phyloP scores from a whole-genome alignment of 2,113 vertebrate genomes.

The Apodemus speciosus region DNA sequence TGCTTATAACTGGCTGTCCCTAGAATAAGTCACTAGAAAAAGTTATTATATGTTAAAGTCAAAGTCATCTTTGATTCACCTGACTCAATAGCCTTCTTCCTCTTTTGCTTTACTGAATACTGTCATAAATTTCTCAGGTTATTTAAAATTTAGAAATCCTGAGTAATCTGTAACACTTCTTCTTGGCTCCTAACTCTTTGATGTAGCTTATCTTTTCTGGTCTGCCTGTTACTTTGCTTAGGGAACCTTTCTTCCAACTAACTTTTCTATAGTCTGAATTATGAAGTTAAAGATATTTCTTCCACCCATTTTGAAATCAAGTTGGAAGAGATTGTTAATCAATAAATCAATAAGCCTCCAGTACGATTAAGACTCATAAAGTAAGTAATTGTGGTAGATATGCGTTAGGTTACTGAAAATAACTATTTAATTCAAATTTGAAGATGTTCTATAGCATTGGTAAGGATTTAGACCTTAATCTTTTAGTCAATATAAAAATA shows the following conservation, averaged over 20 bases:
- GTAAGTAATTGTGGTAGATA: too few relatives aligned
- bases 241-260: not conserved
- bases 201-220: not conserved
- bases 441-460: not conserved
- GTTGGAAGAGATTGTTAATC: not conserved
- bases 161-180: not conserved
- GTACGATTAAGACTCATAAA: not conserved
- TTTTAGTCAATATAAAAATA: not conserved
- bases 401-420: not conserved
- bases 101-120: not conserved
- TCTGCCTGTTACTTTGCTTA: not conserved
- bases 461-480: not conserved
- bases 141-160: not conserved
- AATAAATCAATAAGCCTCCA: not conserved
- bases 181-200: not conserved
- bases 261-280: not conserved
- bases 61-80: not conserved
- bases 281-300: not conserved
- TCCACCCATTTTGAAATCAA: not conserved
- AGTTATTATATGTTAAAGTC: not conserved
- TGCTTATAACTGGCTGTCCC: not conserved
- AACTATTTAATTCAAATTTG: not conserved
- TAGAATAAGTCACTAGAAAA: not conserved
- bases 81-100: not conserved
- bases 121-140: not conserved